Conservation (phyloP, 2,113 vertebrate genomes). For the Rhegmatorhina hoffmannsi region DNA sequence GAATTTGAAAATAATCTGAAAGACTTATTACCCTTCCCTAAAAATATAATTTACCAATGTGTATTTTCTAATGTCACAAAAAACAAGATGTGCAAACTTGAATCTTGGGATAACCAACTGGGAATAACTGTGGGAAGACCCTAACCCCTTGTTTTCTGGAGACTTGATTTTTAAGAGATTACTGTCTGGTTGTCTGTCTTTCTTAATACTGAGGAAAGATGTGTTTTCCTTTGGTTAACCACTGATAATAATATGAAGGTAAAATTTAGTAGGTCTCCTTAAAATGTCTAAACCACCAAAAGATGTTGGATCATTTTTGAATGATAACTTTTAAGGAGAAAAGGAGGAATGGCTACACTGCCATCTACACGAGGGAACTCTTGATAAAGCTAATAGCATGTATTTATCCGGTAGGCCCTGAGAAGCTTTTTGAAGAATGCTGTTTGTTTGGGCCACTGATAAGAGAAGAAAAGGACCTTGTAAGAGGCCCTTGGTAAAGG, state of each 20-base stretch:
- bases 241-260: background rate
- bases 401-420: background rate
- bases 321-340: background rate
- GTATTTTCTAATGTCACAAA: background rate
- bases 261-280: background rate
- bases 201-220: background rate
- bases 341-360: background rate
- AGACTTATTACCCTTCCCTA: background rate
- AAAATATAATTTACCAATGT: background rate
- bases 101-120: background rate
- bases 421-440: background rate
- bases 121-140: background rate
- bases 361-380: background rate
- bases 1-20: background rate
- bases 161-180: background rate
- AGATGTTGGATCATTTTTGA: background rate
- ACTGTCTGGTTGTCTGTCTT: background rate
- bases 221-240: background rate
- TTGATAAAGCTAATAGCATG: background rate
- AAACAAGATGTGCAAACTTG: background rate
- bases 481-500: background rate
- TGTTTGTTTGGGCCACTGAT: background rate
- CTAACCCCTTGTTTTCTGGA: background rate
- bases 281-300: background rate
- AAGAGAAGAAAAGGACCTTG: background rate